Evolutionary conservation across 2,113 vertebrate species (phyloP).

Genomic region (Vidua macroura): DNA sequence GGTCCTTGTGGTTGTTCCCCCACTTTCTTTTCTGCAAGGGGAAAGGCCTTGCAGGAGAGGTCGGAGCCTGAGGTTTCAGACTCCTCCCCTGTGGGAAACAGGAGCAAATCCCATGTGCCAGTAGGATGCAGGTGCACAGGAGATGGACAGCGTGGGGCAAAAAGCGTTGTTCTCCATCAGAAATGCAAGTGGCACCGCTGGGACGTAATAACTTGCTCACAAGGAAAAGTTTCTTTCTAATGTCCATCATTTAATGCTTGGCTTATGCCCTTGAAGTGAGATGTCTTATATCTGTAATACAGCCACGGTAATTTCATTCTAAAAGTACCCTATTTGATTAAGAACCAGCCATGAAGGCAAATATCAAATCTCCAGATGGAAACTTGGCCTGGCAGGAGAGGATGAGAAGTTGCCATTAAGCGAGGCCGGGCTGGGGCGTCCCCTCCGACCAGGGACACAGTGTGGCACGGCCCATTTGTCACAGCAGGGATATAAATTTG

Average conservation of each 20-base stretch:
- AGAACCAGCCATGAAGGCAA: conserved; percentile 39
- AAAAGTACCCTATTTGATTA: conserved; percentile 53
- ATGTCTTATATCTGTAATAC: neutral
- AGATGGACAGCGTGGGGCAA: too few relatives aligned
- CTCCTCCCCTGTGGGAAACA: neutral
- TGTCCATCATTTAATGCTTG: conserved; percentile 24
- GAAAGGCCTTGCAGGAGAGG: neutral
- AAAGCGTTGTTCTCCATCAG: neutral
- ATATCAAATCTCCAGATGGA: conserved; percentile 44
- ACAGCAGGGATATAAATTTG: conserved; percentile 23
- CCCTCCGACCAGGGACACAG: neutral
- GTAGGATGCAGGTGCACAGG: neutral
- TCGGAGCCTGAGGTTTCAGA: accelerated
- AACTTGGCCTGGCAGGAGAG: neutral
- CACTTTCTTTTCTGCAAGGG: neutral
- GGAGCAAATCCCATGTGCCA: accelerated
- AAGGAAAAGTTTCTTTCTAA: conserved; percentile 25
- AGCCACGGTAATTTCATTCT: neutral
- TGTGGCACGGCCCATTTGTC: neutral
- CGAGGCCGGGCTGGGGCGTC: accelerated
- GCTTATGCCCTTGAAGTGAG: conserved; percentile 48
- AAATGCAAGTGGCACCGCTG: accelerated
- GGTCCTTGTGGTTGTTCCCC: neutral
- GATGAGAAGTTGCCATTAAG: conserved; percentile 11
- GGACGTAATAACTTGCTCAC: neutral